A percentile compares a stretch with the other conserved stretches of the same genome.
Evolutionary conservation across 1,140 invertebrate species (phyloP).

Genomic region (Cydia pomonella): DNA sequence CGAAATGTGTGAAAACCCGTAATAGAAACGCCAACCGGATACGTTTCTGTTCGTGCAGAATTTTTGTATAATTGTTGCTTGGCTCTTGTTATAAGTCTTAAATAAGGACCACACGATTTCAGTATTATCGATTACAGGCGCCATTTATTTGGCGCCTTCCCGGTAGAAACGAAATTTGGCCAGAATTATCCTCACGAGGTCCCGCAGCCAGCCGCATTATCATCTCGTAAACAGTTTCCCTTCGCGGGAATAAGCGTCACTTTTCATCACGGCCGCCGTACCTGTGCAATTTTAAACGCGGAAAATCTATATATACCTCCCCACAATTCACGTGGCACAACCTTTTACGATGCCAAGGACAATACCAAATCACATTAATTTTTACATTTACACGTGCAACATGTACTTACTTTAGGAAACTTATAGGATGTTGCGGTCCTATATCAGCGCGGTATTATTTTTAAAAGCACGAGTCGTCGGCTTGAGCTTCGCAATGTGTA

Average conservation of each 20-base stretch:
- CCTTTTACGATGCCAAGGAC: not conserved
- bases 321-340: not conserved
- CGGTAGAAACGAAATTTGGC: not conserved
- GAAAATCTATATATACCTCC: constrained; percentile 8
- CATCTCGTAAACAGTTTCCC: not conserved
- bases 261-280: not conserved
- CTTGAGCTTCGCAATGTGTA: constrained; percentile 65
- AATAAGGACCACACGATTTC: constrained; percentile 26
- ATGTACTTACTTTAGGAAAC: constrained; percentile 67
- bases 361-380: not conserved
- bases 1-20: too few species aligned
- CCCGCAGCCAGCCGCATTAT: not conserved
- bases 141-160: constrained; percentile 9
- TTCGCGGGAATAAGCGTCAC: not conserved
- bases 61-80: not conserved
- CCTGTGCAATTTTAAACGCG: not conserved
- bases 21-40: not conserved
- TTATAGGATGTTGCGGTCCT: constrained; percentile 71
- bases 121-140: constrained; percentile 21
- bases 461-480: constrained; percentile 49
- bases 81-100: not conserved
- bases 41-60: not conserved
- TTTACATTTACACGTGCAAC: not conserved
- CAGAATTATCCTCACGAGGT: constrained; percentile 1
- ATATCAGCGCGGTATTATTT: constrained; percentile 42